Base-by-base conservation (phyloP, 2,888 invertebrate species). In the Acanthosepion esculentum region DNA sequence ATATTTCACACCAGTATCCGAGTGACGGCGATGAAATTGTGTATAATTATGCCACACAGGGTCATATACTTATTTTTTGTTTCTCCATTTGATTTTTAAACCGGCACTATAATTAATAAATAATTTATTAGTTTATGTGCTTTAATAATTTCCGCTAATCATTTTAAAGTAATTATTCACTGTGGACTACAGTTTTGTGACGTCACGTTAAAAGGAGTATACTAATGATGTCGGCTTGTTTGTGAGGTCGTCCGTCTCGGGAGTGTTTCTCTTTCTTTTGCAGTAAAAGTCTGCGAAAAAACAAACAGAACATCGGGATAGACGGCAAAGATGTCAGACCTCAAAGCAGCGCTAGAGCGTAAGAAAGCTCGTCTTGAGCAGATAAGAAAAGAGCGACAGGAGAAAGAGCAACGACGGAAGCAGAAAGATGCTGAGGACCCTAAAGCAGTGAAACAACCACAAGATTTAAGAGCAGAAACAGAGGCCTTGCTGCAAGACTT, bases 321-420 rank as follows among this genome's bases (percentile, higher is more conserved):
- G n/a, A 78, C 59, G 48, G 48, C 92, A 41, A 96, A 92, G 53
- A 97, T 97, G 97, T 96, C 96, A 33, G 97, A 97, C 96, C 96
- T 97, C 95, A 97, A 97, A 95, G 96, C 97, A 48, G 97, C 97
- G 94, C 95, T 97, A 91, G 97, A 97, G 95, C 95, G 97, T 23
- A 97, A 97, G 96, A 97, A 97, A 95, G 97, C 97, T 95, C 97
- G 97, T 95, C 96, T 97, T 20, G 97, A 97, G 96, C 96, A 97
- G 95, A 97, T 97, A 96, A 96, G 97, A 94, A 96, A 96, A 94
- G 97, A 97, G 94, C 96, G 97, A 95, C 96, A 96, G 94, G 96
- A 97, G 95, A 97, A 97, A 95, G 97, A 97, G 91, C 96, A 96
- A 94, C 96, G 95, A n/a, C 95, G 96, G 92, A 96, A 96, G 94